Percentiles rank a stretch among this genome's conserved stretches.
These are phyloP conservation scores for Pelecanus crispus DNA, from an alignment of 2,113 vertebrate species.

Conservation along the genomic window DNA sequence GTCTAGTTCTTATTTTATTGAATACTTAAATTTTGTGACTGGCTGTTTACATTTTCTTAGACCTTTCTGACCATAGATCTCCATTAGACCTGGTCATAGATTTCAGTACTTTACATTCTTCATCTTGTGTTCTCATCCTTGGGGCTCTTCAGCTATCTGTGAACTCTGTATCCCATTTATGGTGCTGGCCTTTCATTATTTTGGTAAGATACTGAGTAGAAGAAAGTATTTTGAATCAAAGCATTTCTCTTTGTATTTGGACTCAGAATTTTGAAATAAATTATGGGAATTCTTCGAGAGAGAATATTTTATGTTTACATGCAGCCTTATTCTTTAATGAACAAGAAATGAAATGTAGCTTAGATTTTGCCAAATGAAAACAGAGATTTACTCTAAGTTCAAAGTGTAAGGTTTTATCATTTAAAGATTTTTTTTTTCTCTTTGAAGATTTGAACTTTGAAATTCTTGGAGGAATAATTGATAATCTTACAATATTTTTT, in stretches of 20 bases:
- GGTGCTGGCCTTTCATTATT: not conserved
- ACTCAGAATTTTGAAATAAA: not conserved
- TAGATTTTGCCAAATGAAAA: not conserved
- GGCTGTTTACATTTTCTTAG: not conserved
- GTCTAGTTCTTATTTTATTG: not conserved
- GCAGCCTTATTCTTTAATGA: not conserved
- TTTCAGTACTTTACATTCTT: not conserved
- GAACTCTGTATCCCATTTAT: not conserved
- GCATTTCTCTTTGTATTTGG: not conserved
- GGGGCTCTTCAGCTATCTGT: not conserved
- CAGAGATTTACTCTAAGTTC: not conserved
- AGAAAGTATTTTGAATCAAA: not conserved
- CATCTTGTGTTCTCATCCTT: not conserved
- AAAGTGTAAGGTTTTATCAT: not conserved
- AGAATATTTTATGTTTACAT: not conserved
- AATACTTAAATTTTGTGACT: not conserved
- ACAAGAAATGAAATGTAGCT: not conserved
- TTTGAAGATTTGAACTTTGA: not conserved
- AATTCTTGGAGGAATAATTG: not conserved
- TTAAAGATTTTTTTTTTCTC: not conserved
- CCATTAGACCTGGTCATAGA: not conserved
- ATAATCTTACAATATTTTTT: not conserved
- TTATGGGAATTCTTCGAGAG: not conserved
- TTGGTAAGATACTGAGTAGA: not conserved
- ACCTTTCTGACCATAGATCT: not conserved